A percentile compares a stretch with the other conserved stretches of the same genome.
Conservation (phyloP, 2,797 vertebrate genomes). For the Acridotheres tristis region DNA sequence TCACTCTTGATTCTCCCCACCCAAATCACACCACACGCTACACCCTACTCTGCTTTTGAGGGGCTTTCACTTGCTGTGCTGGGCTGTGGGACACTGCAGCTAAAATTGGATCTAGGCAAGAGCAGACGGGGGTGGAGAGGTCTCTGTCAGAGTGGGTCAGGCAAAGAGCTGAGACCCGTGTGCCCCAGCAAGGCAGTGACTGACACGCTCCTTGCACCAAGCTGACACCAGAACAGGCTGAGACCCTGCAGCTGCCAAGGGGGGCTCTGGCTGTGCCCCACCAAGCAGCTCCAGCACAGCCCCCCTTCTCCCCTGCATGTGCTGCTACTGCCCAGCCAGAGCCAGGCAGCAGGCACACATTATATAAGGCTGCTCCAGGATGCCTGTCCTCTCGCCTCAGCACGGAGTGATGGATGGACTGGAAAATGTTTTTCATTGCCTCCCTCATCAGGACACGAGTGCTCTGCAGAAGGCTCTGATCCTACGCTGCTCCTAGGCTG, state of each 20-base stretch:
- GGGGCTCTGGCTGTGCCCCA: not conserved
- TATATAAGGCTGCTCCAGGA: not conserved
- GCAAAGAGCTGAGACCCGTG: not conserved
- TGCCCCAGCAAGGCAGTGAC: constrained; percentile 10
- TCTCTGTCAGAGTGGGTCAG: not conserved
- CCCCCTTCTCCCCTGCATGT: not conserved
- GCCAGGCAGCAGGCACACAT: not conserved
- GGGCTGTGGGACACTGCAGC: not conserved
- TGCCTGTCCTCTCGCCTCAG: not conserved
- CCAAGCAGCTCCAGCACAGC: not conserved
- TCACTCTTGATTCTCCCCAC: not conserved
- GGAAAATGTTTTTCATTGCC: constrained; percentile 9
- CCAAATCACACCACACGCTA: not conserved
- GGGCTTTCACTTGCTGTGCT: not conserved
- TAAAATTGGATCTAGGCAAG: not conserved
- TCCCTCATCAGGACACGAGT: not conserved
- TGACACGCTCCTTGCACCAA: not conserved
- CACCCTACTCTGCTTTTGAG: not conserved
- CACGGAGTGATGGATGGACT: not conserved
- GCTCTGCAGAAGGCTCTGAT: not conserved
- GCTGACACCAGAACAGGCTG: constrained; percentile 3
- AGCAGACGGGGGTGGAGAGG: not conserved
- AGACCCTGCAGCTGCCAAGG: not conserved
- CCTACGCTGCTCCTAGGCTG: not conserved
- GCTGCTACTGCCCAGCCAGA: not conserved